Percentiles rank a stretch among this genome's conserved stretches.
These are phyloP conservation scores for Remorina albescens DNA, from an alignment of 2,797 vertebrate species.

Conservation along the genomic window DNA sequence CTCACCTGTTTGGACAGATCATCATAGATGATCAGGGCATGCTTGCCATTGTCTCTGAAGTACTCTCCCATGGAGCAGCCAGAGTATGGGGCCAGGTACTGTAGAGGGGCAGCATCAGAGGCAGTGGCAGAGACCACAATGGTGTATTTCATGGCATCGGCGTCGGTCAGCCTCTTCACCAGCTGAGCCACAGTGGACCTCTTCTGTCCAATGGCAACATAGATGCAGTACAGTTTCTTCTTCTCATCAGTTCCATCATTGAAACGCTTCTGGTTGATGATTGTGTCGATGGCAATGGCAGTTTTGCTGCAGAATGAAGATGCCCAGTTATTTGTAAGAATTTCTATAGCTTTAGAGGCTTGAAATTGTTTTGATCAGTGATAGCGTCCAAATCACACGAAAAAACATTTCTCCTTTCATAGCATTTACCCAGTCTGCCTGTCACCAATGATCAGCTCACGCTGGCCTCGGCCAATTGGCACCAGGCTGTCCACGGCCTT, in stretches of 20 bases:
- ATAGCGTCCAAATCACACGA: not conserved
- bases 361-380: not conserved
- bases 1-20: conserved; percentile 98
- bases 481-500: conserved; percentile 98
- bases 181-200: conserved; percentile 98
- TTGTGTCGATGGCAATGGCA: conserved; percentile 98
- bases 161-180: conserved; percentile 96
- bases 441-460: conserved; percentile 98
- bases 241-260: conserved; percentile 97
- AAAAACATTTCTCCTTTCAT: not conserved
- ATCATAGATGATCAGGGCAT: conserved; percentile 97
- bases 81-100: conserved; percentile 97
- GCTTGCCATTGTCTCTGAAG: conserved; percentile 98
- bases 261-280: conserved; percentile 99
- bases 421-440: conserved; percentile 94
- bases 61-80: conserved; percentile 99
- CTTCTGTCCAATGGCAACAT: conserved; percentile 98
- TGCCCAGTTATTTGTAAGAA: not conserved
- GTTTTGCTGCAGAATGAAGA: conserved; percentile 88
- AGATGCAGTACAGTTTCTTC: conserved; percentile 99
- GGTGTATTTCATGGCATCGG: conserved; percentile 98
- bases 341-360: not conserved
- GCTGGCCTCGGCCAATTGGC: conserved; percentile 97
- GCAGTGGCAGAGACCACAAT: conserved; percentile 98
- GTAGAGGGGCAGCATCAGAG: conserved; percentile 97